Conservation (phyloP, 1,140 invertebrate genomes). For the Bombyx mandarina region DNA sequence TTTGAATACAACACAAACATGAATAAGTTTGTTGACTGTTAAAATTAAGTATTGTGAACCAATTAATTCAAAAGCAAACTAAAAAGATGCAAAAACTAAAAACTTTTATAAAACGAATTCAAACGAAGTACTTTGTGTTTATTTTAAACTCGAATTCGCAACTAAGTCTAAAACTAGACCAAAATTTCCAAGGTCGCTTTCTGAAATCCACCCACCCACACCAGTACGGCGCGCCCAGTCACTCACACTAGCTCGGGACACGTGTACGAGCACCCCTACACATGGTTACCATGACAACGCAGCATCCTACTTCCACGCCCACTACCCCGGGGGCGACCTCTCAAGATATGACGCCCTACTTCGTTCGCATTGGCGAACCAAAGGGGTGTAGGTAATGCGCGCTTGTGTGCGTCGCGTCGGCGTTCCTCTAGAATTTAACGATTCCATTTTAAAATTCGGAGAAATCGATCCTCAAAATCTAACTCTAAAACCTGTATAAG, state of each 20-base stretch:
- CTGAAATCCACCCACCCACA: slow-evolving; percentile 31
- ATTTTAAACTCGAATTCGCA: no score
- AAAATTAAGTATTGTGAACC: no score
- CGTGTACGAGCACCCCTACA: slow-evolving; percentile 55
- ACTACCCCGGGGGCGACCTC: slow-evolving; percentile 62
- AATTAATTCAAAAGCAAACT: no score
- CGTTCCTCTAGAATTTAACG: slow-evolving; percentile 36
- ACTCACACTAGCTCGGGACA: slow-evolving; percentile 17
- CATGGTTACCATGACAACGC: slow-evolving; percentile 61
- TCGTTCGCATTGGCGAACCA: slow-evolving; percentile 65
- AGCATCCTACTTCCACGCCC: slow-evolving; percentile 67
- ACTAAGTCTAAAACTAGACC: slow-evolving; percentile 43
- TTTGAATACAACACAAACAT: no score
- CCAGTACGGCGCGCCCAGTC: slow-evolving; percentile 28
- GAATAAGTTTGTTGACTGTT: no score
- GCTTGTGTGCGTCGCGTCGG: slow-evolving; percentile 44
- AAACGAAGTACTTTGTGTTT: no score
- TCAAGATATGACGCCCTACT: slow-evolving; percentile 69
- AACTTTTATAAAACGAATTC: no score
- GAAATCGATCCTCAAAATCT: slow-evolving; percentile 9
- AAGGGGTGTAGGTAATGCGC: slow-evolving; percentile 51
- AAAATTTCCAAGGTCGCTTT: slow-evolving; percentile 59
- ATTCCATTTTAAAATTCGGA: slow-evolving; percentile 28
- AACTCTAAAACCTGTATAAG: neutral
- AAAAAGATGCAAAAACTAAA: no score